Base-by-base conservation (phyloP, 2,888 invertebrate species). In the Tridacna crocea region DNA sequence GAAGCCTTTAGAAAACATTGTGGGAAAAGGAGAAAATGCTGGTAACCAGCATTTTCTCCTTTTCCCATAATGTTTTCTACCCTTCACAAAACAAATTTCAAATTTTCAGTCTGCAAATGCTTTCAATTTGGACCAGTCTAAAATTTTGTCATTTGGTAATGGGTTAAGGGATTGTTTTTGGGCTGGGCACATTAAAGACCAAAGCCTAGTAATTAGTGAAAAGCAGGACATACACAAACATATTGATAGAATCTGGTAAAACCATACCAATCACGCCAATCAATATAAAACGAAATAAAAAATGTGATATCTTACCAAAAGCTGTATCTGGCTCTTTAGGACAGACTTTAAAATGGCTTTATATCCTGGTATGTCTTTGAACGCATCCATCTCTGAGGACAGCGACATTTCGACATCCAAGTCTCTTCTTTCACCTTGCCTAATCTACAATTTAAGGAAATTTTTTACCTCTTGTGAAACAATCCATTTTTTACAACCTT, bases 341-440 rank as follows among this genome's bases (percentile, higher is more conserved):
- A 83, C 83, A 27, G 83, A 80, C 65, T 83, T 83, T 55, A 83
- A 66, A 47, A 83, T 83, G 26, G 83, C 80, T 47, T 83, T 83
- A 24, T 83, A 83, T 15, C 82, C 82, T 36, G 82, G 82, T 0
- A 83, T 83, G 15, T 83, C 82, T 58, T 83, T 83, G 65, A 83
- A 66, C 19, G 70, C 75, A 63, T 83, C 83, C 12, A 80, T 17
- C 70, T 83, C 83, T 24, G 82, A 78, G 6, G 61, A 60, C 60
- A 46, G 66, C n/a, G 72, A 55, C 51, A 51, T 55, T 26, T 22
- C 26, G 47, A n/a, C 70, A 36, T 36, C 36, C 36, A 36, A 36
- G 36, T 36, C 36, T 36, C 3, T 36, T n/a, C n/a, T n/a, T n/a
- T 36, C 36, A 36, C 2, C 3, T 8, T 36, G 8, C 36, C 36